Evolutionary conservation across 2,888 invertebrate species (phyloP).

Genomic region (Athrips mouffetella): DNA sequence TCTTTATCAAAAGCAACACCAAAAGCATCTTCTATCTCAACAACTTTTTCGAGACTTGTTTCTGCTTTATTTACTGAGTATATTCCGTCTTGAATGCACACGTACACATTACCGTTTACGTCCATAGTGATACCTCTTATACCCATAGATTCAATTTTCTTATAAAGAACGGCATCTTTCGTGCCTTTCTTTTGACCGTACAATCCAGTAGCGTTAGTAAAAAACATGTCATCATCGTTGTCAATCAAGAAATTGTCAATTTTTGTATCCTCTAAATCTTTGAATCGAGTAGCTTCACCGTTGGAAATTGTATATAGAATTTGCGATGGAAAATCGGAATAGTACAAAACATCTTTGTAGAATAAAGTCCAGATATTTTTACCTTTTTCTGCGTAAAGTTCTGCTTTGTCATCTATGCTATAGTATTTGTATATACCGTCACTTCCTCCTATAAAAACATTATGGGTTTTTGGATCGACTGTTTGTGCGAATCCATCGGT

Average conservation of each 20-base stretch:
- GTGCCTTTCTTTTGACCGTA: slow-evolving; percentile 50
- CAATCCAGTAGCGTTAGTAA: slow-evolving; percentile 52
- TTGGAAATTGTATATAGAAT: slow-evolving; percentile 45
- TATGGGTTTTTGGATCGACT: slow-evolving; percentile 46
- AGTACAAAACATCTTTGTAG: slow-evolving; percentile 53
- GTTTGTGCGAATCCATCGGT: slow-evolving; percentile 56
- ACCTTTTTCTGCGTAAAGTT: slow-evolving; percentile 38
- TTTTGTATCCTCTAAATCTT: slow-evolving; percentile 59
- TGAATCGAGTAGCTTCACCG: slow-evolving; percentile 39
- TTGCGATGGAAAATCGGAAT: slow-evolving; percentile 49
- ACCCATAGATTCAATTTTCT: slow-evolving; percentile 27
- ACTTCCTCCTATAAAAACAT: slow-evolving; percentile 53
- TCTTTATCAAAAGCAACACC: slow-evolving; percentile 58
- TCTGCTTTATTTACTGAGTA: slow-evolving; percentile 40
- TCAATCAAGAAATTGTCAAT: slow-evolving; percentile 58
- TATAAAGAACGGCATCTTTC: slow-evolving; percentile 40
- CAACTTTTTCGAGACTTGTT: slow-evolving; percentile 35
- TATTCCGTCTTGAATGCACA: slow-evolving; percentile 49
- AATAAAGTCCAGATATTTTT: slow-evolving; percentile 54
- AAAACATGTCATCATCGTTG: slow-evolving; percentile 46
- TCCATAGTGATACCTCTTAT: slow-evolving; percentile 50
- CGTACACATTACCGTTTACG: slow-evolving; percentile 43
- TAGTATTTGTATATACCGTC: slow-evolving; percentile 60
- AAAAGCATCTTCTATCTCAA: slow-evolving; percentile 47
- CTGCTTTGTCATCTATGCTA: slow-evolving; percentile 39